A percentile compares a stretch with the other conserved stretches of the same genome.
phyloP scores from a whole-genome alignment of 1,140 invertebrate species.

The Heliconius eleuchia region DNA sequence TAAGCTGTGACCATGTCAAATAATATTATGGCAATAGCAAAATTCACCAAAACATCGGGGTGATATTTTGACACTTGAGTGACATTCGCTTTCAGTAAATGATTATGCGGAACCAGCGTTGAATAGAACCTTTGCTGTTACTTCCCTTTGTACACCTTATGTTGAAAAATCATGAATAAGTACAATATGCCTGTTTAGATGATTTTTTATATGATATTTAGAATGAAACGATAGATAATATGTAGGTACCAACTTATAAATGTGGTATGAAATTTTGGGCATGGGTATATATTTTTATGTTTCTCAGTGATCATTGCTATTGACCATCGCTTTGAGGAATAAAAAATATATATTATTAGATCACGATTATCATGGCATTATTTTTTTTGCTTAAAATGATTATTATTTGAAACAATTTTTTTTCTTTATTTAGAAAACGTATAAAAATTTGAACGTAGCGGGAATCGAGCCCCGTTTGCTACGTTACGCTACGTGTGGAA shows the following conservation, averaged over 20 bases:
- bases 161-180: constrained; percentile 37
- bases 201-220: not conserved
- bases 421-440: no score
- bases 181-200: not conserved
- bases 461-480: no score
- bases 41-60: constrained; percentile 59
- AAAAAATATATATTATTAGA: no score
- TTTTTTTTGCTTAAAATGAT: no score
- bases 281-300: not conserved
- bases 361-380: no score
- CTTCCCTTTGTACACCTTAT: constrained; percentile 14
- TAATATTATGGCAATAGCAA: constrained; percentile 23
- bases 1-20: constrained; percentile 51
- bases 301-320: not conserved
- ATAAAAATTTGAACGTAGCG: no score
- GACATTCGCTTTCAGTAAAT: constrained; percentile 75
- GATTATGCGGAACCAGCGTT: constrained; percentile 56
- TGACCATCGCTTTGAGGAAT: not conserved
- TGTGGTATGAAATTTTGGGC: not conserved
- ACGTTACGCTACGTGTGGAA: no score
- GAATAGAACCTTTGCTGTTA: not conserved
- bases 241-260: not conserved
- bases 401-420: no score
- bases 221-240: not conserved
- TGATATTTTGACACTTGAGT: constrained; percentile 76